Percentiles rank a stretch among this genome's conserved stretches.
phyloP scores from a whole-genome alignment of 2,888 invertebrate species.

The Halictus ligatus region DNA sequence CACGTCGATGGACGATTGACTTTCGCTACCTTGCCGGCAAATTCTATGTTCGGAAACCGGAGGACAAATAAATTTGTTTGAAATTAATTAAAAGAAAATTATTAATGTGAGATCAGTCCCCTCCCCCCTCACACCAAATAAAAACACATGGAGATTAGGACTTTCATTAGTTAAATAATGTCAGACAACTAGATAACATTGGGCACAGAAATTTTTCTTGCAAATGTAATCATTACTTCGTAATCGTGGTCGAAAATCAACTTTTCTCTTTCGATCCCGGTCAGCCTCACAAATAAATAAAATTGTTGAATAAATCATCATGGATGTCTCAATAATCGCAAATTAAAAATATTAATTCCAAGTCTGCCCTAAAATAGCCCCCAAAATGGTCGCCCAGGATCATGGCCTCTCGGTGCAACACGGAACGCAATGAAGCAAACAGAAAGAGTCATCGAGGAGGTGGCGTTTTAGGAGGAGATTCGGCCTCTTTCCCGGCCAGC shows the following conservation, averaged over 20 bases:
- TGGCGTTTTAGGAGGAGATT: constrained; percentile 11
- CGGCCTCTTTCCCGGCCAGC: constrained; percentile 9
- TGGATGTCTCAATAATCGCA: neutral
- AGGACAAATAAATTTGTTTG: neutral
- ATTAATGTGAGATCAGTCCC: neutral
- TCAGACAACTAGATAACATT: no score
- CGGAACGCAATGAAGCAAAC: constrained; percentile 18
- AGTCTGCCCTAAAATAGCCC: neutral
- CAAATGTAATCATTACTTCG: no score
- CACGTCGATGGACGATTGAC: neutral
- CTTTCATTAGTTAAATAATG: no score
- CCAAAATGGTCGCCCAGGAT: neutral
- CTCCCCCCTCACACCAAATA: neutral
- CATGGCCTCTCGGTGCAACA: neutral
- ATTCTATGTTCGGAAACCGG: no score
- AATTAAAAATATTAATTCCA: neutral
- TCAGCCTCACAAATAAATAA: no score
- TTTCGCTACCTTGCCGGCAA: neutral
- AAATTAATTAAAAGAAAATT: neutral
- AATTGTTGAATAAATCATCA: neutral
- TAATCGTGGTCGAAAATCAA: no score
- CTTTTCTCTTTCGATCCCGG: no score
- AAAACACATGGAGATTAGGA: neutral
- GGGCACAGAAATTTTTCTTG: no score
- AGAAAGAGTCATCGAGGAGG: constrained; percentile 19